Evolutionary conservation across 2,888 invertebrate species (phyloP), one percentile per base, ranked within the genome.

Genomic region (Vandiemenella viatica): DNA sequence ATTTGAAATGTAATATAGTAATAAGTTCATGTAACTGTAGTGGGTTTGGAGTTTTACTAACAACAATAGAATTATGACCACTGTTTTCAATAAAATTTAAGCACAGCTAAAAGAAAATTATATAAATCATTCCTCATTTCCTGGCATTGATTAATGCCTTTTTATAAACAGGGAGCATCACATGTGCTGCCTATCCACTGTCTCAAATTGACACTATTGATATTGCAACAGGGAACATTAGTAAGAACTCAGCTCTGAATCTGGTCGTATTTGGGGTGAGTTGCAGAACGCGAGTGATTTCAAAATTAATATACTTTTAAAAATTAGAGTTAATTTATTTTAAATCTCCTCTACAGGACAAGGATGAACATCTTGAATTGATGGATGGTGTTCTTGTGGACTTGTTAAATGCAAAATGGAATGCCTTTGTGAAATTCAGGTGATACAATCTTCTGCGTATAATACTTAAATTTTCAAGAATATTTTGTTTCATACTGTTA

Each of bases 401-500:
- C 65, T 74, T 98, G 15, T 68, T 98, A 10, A 84, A 92, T 63
- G 92, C 93, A 3, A 98, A 98, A 71, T 98, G 97, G 97, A 90
- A 93, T 60, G 87, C 93, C 0, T 97, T 95, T 65, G 92, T 92
- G 2, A 53, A 50, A 43, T 55, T 51, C 50, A 51, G 53, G 51
- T 52, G 32, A 41, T 40, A n/a, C n/a, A n/a, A n/a, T 5, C 19
- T 43, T 17, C 2, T n/a, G 8, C 16, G 3, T 16, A 38, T 8
- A 13, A 17, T 10, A 23, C 15, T 17, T 15, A 10, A 19, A 10
- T 7, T 17, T 10, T 17, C 20, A 22, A 15, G 22, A 41, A 42
- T 21, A 19, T 43, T 2, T 13, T 20, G 6, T 13, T n/a, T 3
- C 15, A 17, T 32, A 32, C 10, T 13, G n/a, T 32, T 13, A 8